These are phyloP conservation scores for Nephila pilipes DNA, from an alignment of 1,140 invertebrate genomes.

Conservation along the genomic window DNA sequence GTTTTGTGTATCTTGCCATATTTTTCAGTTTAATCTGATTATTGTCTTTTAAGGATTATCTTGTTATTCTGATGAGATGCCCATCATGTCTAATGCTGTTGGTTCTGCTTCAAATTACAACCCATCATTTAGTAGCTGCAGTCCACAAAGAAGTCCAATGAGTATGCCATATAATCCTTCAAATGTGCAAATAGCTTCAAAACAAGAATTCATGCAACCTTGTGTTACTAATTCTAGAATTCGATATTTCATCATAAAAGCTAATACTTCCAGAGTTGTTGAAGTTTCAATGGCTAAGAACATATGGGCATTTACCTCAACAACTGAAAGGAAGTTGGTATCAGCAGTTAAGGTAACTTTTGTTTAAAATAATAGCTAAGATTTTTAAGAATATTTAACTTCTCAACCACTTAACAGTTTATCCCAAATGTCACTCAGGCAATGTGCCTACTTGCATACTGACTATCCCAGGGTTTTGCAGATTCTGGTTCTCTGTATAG, in stretches of 20 bases:
- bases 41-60: constrained; percentile 29
- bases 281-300: constrained; percentile 82
- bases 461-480: no score
- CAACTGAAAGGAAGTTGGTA: constrained; percentile 82
- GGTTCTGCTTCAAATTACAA: constrained; percentile 71
- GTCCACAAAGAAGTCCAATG: constrained; percentile 80
- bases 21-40: background rate
- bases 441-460: no score
- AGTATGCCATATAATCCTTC: constrained; percentile 28
- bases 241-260: constrained; percentile 83
- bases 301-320: constrained; percentile 82
- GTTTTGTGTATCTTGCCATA: no score
- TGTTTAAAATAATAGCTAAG: background rate
- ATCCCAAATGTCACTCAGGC: no score
- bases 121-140: constrained; percentile 78
- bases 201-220: constrained; percentile 9
- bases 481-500: no score
- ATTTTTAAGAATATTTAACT: no score
- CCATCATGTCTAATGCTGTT: constrained; percentile 74
- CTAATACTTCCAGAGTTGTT: constrained; percentile 82
- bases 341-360: constrained; percentile 81
- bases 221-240: constrained; percentile 62
- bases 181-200: constrained; percentile 30
- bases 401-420: no score
- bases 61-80: constrained; percentile 76